Percentiles rank a stretch among this genome's conserved stretches.
Conservation (phyloP, 2,113 vertebrate species). For the Megaceryle torquata region DNA sequence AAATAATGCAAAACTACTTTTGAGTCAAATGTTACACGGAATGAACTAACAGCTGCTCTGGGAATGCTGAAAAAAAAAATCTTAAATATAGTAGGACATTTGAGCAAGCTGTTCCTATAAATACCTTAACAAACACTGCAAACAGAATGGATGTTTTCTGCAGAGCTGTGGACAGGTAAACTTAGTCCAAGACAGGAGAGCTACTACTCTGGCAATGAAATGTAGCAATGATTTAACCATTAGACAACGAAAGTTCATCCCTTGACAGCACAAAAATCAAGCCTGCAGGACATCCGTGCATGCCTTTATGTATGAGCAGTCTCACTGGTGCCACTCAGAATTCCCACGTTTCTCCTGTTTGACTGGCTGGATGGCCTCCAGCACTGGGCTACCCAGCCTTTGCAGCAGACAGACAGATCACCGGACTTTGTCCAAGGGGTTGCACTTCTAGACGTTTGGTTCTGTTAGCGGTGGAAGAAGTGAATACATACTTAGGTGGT, state of each 20-base stretch:
- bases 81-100: background rate
- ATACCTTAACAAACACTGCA: background rate
- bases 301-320: background rate
- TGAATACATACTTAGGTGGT: background rate
- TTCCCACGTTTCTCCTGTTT: background rate
- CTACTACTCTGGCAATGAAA: background rate
- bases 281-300: background rate
- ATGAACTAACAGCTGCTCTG: conserved; percentile 20
- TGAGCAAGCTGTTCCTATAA: background rate
- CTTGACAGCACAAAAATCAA: background rate
- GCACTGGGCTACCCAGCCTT: too few species aligned
- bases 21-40: background rate
- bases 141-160: background rate
- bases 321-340: background rate
- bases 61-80: background rate
- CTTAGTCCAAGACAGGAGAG: background rate
- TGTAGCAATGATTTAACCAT: background rate
- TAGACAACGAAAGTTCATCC: background rate
- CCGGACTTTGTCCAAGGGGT: background rate
- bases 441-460: background rate
- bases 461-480: background rate
- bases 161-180: background rate
- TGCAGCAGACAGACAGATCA: background rate
- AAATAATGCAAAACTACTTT: conserved; percentile 23
- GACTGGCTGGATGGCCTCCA: background rate